Conservation (phyloP, 1,140 invertebrate species). For the Xylocopa sonorina region DNA sequence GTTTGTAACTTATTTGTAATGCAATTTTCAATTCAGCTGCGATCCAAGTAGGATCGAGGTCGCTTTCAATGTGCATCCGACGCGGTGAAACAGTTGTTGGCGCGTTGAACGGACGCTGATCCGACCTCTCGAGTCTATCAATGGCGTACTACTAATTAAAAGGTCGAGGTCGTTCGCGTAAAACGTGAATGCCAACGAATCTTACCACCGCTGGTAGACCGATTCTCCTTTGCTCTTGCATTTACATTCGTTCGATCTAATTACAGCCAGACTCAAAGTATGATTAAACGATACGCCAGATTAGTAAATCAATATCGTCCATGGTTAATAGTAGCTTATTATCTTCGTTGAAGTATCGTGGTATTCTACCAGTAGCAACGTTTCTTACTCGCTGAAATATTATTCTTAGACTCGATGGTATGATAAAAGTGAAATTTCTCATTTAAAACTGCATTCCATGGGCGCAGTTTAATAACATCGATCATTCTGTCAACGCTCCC, state of each 20-base stretch:
- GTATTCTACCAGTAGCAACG: not conserved
- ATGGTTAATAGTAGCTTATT: not conserved
- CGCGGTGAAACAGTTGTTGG: conserved; percentile 27
- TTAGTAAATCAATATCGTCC: not conserved
- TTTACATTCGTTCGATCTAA: not conserved
- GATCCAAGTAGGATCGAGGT: conserved; percentile 30
- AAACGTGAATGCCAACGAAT: not conserved
- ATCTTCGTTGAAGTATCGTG: not conserved
- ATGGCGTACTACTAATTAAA: conserved; percentile 34
- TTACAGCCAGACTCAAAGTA: not conserved
- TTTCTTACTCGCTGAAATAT: not conserved
- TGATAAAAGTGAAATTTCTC: conserved; percentile 5
- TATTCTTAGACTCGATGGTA: not conserved
- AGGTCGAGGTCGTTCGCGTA: conserved; percentile 14
- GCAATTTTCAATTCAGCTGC: not conserved
- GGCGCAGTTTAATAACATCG: not conserved
- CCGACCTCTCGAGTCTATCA: conserved; percentile 15
- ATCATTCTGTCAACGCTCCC: not conserved
- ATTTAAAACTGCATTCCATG: not conserved
- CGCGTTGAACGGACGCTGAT: conserved; percentile 4
- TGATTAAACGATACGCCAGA: not conserved
- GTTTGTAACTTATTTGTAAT: not conserved
- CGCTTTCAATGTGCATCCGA: conserved; percentile 15
- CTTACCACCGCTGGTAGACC: too few species aligned
- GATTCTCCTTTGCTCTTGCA: not conserved